These are phyloP conservation scores for Anastrepha obliqua DNA, from an alignment of 1,140 invertebrate species.

Conservation along the genomic window DNA sequence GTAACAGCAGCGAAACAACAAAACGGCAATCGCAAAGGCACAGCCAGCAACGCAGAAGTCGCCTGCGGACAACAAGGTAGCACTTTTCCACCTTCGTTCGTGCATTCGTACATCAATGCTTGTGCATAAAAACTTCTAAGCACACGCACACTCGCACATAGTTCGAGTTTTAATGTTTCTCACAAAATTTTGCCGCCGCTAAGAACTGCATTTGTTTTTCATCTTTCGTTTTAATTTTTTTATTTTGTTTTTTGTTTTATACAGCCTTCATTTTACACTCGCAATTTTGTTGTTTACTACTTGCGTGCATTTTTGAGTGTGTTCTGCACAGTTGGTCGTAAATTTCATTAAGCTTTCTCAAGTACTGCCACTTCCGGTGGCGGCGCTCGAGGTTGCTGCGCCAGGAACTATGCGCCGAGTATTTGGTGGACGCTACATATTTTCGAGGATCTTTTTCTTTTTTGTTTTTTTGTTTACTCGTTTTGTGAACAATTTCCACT, in stretches of 20 bases:
- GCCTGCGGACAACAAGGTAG: background rate
- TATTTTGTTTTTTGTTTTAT: background rate
- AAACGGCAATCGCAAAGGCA: background rate
- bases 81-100: background rate
- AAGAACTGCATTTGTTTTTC: background rate
- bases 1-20: background rate
- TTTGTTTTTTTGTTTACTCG: no score
- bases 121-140: background rate
- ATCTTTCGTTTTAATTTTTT: background rate
- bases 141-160: background rate
- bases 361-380: conserved; percentile 5
- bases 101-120: background rate
- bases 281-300: conserved; percentile 17
- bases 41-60: background rate
- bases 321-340: background rate
- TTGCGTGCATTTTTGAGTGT: conserved; percentile 21
- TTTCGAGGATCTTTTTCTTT: no score
- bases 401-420: conserved; percentile 15
- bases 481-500: no score
- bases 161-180: background rate
- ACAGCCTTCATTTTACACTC: background rate
- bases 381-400: background rate
- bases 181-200: conserved; percentile 40
- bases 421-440: no score
- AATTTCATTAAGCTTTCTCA: conserved; percentile 24